These are phyloP conservation scores for Spheniscus mendiculus DNA, from an alignment of 2,113 vertebrate genomes.

Conservation along the genomic window DNA sequence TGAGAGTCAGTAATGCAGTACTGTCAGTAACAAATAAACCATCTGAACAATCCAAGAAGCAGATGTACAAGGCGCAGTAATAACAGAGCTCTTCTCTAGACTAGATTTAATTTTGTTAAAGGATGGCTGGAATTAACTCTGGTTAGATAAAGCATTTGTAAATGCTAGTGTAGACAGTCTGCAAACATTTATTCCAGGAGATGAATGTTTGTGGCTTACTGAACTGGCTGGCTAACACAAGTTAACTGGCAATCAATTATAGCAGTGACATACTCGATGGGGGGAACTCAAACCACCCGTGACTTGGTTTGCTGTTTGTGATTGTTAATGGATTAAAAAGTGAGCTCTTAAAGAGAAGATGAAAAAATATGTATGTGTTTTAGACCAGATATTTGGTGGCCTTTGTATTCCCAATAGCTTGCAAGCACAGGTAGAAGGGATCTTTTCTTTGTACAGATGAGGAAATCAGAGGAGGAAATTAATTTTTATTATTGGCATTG, in stretches of 20 bases:
- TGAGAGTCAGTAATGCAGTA: not conserved
- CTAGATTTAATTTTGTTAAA: conserved; percentile 64
- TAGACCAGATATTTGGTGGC: not conserved
- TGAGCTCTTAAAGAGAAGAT: not conserved
- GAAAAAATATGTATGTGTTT: not conserved
- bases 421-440: not conserved
- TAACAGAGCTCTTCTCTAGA: not conserved
- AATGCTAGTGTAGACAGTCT: conserved; percentile 32
- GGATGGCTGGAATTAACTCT: conserved; percentile 49
- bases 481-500: conserved; percentile 52
- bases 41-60: not conserved
- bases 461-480: conserved; percentile 39
- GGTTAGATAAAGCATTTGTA: conserved; percentile 50
- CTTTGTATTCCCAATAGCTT: not conserved
- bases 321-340: conserved; percentile 20
- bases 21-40: not conserved
- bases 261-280: not conserved
- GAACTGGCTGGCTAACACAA: conserved; percentile 44
- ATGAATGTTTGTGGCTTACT: conserved; percentile 39
- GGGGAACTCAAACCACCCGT: not conserved
- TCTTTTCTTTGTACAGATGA: conserved; percentile 4
- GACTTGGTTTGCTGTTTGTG: conserved; percentile 10
- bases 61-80: not conserved
- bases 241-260: conserved; percentile 41
- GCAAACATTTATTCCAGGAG: conserved; percentile 46